These are phyloP conservation scores for Notamacropus eugenii DNA, from an alignment of 2,797 vertebrate genomes.

Conservation along the genomic window DNA sequence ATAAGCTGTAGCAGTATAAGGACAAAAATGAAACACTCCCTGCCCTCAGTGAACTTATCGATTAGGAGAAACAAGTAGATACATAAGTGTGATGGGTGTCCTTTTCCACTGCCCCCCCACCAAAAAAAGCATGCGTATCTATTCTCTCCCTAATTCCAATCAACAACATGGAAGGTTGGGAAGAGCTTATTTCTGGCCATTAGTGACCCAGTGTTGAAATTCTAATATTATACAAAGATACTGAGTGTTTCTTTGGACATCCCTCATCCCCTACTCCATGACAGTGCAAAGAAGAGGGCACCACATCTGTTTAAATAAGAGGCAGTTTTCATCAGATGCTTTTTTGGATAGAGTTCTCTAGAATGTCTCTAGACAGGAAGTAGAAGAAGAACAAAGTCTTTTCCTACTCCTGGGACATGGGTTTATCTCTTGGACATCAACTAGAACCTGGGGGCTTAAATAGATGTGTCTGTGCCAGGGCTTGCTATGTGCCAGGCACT, in stretches of 20 bases:
- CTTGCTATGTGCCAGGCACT: not conserved
- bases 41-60: not conserved
- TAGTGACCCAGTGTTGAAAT: not conserved
- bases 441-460: not conserved
- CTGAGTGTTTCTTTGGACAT: too few relatives aligned
- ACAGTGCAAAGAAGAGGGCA: not conserved
- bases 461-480: not conserved
- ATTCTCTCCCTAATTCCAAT: not conserved
- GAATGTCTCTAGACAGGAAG: not conserved
- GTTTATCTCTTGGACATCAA: not conserved
- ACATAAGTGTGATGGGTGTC: not conserved
- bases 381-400: not conserved
- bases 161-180: not conserved
- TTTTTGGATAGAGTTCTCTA: not conserved
- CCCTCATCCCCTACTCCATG: not conserved
- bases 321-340: not conserved
- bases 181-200: not conserved
- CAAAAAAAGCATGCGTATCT: too few relatives aligned
- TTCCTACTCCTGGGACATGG: not conserved
- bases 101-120: not conserved
- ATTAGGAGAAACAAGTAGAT: constrained; percentile 16
- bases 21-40: constrained; percentile 38
- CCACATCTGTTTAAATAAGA: not conserved
- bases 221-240: not conserved
- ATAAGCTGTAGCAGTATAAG: not conserved